These are phyloP conservation scores for Drosophila repleta DNA, from an alignment of 1,140 invertebrate species.

Conservation along the genomic window DNA sequence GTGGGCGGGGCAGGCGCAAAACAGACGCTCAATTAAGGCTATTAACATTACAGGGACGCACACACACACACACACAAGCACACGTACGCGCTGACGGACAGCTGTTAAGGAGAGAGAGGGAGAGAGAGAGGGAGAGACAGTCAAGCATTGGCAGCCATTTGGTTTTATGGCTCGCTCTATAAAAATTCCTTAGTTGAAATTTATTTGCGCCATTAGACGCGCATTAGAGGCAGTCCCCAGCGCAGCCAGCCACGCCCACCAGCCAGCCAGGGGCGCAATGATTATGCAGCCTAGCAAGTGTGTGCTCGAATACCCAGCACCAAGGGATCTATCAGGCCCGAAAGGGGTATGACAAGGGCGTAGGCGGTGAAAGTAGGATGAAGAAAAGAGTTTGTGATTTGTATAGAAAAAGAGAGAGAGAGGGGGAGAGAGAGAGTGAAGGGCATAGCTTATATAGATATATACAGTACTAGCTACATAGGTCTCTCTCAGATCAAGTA, in stretches of 20 bases:
- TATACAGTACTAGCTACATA: no score
- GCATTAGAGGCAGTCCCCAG: slow-evolving; percentile 66
- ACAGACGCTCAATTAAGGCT: slow-evolving; percentile 79
- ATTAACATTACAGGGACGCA: slow-evolving; percentile 73
- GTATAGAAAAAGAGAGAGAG: no score
- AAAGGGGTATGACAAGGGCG: neutral
- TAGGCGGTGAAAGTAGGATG: no score
- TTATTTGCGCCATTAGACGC: slow-evolving; percentile 80
- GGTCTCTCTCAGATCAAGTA: no score
- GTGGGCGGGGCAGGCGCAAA: slow-evolving; percentile 67
- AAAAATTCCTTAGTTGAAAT: slow-evolving; percentile 83
- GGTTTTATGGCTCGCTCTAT: slow-evolving; percentile 78
- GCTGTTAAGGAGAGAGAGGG: neutral
- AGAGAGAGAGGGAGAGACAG: neutral
- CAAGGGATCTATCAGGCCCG: neutral
- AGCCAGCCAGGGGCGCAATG: slow-evolving; percentile 37
- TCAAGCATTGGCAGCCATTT: slow-evolving; percentile 77
- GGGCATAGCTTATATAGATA: no score
- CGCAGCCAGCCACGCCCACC: slow-evolving; percentile 39
- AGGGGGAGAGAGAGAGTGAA: no score
- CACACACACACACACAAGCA: slow-evolving; percentile 36
- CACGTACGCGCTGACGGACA: slow-evolving; percentile 26
- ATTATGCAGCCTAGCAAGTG: slow-evolving; percentile 68
- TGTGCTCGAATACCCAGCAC: slow-evolving; percentile 18
- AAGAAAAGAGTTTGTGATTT: no score